These are phyloP conservation scores for Danio jaintianensis DNA, from an alignment of 2,797 vertebrate genomes.

Conservation along the genomic window DNA sequence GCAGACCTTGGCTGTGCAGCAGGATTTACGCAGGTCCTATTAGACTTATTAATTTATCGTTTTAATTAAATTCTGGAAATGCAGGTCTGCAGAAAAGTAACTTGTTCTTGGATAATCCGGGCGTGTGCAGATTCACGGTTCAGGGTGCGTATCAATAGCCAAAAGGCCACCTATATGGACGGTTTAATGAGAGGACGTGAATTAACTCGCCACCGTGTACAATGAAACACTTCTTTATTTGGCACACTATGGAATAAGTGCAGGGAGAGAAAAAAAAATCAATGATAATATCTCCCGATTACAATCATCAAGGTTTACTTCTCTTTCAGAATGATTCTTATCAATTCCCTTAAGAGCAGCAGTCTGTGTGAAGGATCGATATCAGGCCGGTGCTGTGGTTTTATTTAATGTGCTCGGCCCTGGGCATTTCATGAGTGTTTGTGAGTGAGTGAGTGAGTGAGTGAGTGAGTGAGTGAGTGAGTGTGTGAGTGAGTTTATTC, in stretches of 20 bases:
- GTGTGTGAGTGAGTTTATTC: conserved; percentile 28
- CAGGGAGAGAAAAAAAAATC: conserved; percentile 49
- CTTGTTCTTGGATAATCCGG: conserved; percentile 56
- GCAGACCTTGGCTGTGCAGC: conserved; percentile 49
- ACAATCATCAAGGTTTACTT: conserved; percentile 65
- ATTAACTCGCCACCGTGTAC: conserved; percentile 50
- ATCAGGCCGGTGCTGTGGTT: conserved; percentile 42
- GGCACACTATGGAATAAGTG: conserved; percentile 48
- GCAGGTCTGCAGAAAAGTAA: conserved; percentile 55
- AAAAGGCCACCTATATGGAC: conserved; percentile 49
- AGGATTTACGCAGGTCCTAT: conserved; percentile 57
- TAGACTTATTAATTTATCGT: conserved; percentile 61
- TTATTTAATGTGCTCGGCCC: conserved; percentile 53
- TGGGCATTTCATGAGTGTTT: conserved; percentile 15
- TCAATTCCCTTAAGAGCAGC: conserved; percentile 60
- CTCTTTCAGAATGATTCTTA: conserved; percentile 62
- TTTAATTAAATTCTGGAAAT: conserved; percentile 63
- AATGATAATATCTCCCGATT: conserved; percentile 64
- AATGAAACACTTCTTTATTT: conserved; percentile 61
- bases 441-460: too few species aligned
- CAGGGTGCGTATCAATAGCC: conserved; percentile 53
- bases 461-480: too few species aligned
- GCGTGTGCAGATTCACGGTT: conserved; percentile 24
- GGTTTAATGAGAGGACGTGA: conserved; percentile 55
- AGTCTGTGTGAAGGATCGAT: conserved; percentile 62